Percentiles rank a stretch among this genome's conserved stretches.
Conservation (phyloP, 2,113 vertebrate species). For the Lagopus muta region DNA sequence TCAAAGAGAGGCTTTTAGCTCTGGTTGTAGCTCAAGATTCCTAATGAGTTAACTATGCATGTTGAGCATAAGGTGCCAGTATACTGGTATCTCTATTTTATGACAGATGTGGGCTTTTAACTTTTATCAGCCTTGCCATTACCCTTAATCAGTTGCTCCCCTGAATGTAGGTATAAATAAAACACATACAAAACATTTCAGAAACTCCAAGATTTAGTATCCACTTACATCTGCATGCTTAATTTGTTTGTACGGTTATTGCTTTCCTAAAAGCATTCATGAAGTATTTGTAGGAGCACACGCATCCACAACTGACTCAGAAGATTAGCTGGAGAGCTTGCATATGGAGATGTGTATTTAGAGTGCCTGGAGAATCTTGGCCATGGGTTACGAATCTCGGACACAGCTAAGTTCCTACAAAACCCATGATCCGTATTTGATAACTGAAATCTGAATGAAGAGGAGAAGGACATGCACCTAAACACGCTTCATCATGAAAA, state of each 20-base stretch:
- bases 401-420: not conserved
- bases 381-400: too few species aligned
- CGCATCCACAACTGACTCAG: not conserved
- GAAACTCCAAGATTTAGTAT: constrained; percentile 7
- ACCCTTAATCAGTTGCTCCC: not conserved
- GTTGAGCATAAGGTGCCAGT: not conserved
- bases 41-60: not conserved
- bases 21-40: not conserved
- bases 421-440: not conserved
- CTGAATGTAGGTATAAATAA: not conserved
- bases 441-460: not conserved
- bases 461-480: not conserved
- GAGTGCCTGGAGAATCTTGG: not conserved
- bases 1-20: not conserved
- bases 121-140: not conserved
- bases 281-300: not conserved
- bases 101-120: constrained; percentile 22
- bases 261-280: constrained; percentile 41
- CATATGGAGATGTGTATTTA: fast-evolving
- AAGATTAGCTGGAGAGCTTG: not conserved
- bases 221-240: not conserved
- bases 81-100: not conserved
- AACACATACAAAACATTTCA: not conserved
- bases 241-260: constrained; percentile 11
- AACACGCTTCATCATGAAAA: not conserved